These are phyloP conservation scores for Centropristis striata DNA, from an alignment of 2,113 vertebrate genomes.

Conservation along the genomic window DNA sequence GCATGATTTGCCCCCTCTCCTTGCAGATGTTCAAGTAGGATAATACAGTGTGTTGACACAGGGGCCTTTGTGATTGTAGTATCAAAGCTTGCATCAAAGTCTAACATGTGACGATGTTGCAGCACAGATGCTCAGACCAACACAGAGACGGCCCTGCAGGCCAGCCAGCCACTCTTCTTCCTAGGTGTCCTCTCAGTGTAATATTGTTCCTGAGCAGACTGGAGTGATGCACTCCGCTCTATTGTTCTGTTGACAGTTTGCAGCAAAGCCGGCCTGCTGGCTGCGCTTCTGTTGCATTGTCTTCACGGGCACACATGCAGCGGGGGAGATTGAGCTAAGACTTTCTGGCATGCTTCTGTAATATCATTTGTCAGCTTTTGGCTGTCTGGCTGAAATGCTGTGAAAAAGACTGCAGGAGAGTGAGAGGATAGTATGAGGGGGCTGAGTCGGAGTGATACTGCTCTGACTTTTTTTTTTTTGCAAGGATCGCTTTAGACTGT, in stretches of 20 bases:
- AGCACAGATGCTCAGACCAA: constrained; percentile 12
- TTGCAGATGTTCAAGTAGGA: constrained; percentile 5
- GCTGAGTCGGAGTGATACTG: background rate
- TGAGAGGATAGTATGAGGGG: background rate
- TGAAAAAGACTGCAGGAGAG: constrained; percentile 25
- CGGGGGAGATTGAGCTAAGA: constrained; percentile 54
- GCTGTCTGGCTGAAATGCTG: constrained; percentile 35
- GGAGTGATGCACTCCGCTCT: constrained; percentile 43
- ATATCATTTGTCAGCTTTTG: constrained; percentile 53
- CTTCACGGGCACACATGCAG: constrained; percentile 43
- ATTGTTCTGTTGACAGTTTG: constrained; percentile 66
- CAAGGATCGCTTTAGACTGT: background rate
- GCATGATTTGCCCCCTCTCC: background rate
- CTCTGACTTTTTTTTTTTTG: constrained; percentile 7
- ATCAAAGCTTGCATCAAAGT: constrained; percentile 46
- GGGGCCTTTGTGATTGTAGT: constrained; percentile 33
- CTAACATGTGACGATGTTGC: constrained; percentile 20
- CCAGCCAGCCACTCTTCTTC: constrained; percentile 15
- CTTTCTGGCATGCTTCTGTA: constrained; percentile 44
- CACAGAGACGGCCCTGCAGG: constrained; percentile 5
- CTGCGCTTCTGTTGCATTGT: constrained; percentile 65
- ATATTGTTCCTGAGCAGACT: constrained; percentile 47
- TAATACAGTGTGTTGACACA: constrained; percentile 40
- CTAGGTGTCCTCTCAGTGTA: constrained; percentile 35
- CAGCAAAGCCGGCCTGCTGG: constrained; percentile 54